A percentile compares a stretch with the other conserved stretches of the same genome.
Conservation (phyloP, 2,797 vertebrate species). For the Oreonectes daqikongensis region DNA sequence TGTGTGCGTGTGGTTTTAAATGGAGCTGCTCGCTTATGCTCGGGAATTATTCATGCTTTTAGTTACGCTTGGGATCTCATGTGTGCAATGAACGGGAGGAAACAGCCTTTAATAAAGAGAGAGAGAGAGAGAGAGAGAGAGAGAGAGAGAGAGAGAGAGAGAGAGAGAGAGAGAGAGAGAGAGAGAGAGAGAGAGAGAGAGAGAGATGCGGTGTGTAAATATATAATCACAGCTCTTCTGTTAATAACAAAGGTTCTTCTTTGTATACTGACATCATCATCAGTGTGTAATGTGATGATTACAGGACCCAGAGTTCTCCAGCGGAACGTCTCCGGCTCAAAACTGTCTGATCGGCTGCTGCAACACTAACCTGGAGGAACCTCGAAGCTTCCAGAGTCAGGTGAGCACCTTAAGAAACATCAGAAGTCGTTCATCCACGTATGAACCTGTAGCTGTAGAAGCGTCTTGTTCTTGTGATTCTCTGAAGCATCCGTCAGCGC, state of each 20-base stretch:
- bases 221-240: not conserved
- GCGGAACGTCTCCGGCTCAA: constrained; percentile 64
- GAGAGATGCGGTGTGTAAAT: not conserved
- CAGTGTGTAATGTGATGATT: not conserved
- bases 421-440: too few species aligned
- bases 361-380: constrained; percentile 73
- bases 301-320: constrained; percentile 70
- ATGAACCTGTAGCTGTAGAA: not conserved
- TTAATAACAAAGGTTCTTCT: too few species aligned
- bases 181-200: not conserved
- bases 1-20: constrained; percentile 18
- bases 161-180: too few species aligned
- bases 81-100: too few species aligned
- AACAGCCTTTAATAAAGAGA: too few species aligned
- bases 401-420: constrained; percentile 54
- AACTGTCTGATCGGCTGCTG: constrained; percentile 80
- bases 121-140: too few species aligned
- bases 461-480: not conserved
- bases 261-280: too few species aligned
- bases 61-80: not conserved
- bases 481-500: constrained; percentile 33
- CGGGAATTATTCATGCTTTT: constrained; percentile 48
- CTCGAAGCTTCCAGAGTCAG: constrained; percentile 75
- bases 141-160: too few species aligned
- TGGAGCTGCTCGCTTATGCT: constrained; percentile 9